Base-by-base conservation (phyloP, 2,888 invertebrate species). In the Apodemia mormo region DNA sequence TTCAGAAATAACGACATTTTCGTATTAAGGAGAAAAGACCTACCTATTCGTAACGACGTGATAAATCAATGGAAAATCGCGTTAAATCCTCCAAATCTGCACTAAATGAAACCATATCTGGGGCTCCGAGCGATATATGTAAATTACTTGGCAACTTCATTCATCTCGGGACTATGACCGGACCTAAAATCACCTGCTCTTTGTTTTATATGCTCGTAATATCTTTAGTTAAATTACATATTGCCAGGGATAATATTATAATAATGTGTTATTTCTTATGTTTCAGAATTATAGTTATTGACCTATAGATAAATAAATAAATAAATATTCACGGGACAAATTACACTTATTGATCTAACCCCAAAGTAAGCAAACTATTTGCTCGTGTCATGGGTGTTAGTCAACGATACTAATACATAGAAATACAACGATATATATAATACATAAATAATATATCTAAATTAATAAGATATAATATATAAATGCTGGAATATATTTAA, bases 101-200 rank as follows among this genome's bases (percentile, higher is more conserved):
- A 45, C 64, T 67, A 66, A 70, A 72, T 68, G 56, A 66, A 64
- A 66, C 37, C 45, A 66, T 54, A 70, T 72, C 61, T 70, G 58
- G 43, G 43, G 52, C 68, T 61, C 54, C 52, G 73, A 75, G 75
- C 76, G 79, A 82, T 82, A 76, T 82, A 84, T 81, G 80, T 75
- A 80, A 81, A 81, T 80, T 78, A 78, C 76, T 76, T 77, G 72
- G 74, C 71, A 83, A 83, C 80, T 73, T 80, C 74, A 75, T 76
- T 69, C 75, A 78, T 77, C 77, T 33, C 33, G 76, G 76, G 82
- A 77, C 64, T 71, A 45, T 77, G 78, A 79, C 72, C 78, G 37
- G 40, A 64, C 61, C 64, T 43, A 8, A 37, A 70, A 64, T 54
- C 22, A 67, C 40, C 56, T 33, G 45, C 29, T 45, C 64, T 49